Evolutionary conservation across 2,888 invertebrate species (phyloP), one percentile per base, ranked within the genome.

Genomic region (Sinohyriopsis cumingii): DNA sequence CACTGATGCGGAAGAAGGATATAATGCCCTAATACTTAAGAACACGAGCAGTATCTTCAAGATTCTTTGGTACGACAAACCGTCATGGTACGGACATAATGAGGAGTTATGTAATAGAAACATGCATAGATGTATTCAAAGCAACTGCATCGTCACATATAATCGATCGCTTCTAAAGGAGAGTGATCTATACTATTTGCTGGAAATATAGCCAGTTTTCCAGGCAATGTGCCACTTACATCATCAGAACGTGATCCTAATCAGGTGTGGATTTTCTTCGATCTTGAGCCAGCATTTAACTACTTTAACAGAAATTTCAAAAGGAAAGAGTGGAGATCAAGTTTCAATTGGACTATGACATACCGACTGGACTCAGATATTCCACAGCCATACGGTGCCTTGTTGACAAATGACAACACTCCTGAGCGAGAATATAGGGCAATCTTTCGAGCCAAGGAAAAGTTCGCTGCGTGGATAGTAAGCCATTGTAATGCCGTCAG

Each of bases 391-490:
- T 60, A 67, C 53, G 67, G 71, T 1, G 9, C 2, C 33, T 5
- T 55, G 28, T 56, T 71, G 9, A 22, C n/a, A 19, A 12, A 12
- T 53, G 33, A 59, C 19, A 63, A 18, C 25, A 20, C 53, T 19
- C 55, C 33, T 5, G 25, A 28, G 19, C 65, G 54, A 54, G 63
- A 68, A 19, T 73, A 67, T 55, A n/a, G 54, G 5, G 28, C n/a
- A 15, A 68, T 69, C 25, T 66, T 73, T 20, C 65, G 62, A 24
- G 33, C 28, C 22, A 77, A 77, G 62, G 71, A 61, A 19, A 73
- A 73, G 54, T 20, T 59, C 5, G 80, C 73, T 1, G 76, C 75
- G 3, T 82, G 82, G 82, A 74, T 81, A 67, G 82, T 81, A 1
- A 82, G 80, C 53, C 75, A 82, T 62, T 81, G 84, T 64, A 15